phyloP scores from a whole-genome alignment of 2,888 invertebrate species.

The Papilio protenor region DNA sequence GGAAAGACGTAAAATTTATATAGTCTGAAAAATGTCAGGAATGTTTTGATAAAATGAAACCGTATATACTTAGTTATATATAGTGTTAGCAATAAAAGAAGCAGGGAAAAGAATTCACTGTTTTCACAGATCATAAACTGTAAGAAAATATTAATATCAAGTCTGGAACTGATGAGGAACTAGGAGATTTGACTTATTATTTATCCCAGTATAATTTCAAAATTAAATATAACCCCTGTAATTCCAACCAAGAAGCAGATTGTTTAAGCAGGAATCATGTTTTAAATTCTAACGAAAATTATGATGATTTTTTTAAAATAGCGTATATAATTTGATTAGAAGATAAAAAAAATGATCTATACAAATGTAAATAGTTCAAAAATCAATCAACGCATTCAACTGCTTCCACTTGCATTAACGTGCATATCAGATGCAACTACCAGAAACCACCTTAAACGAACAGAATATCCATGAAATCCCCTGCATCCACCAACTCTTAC shows the following conservation, averaged over 20 bases:
- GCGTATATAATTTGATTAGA: too few relatives aligned
- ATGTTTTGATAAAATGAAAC: conserved; percentile 44
- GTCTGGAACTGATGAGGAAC: conserved; percentile 43
- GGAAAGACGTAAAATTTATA: conserved; percentile 30
- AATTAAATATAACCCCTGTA: conserved; percentile 49
- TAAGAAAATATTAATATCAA: conserved; percentile 47
- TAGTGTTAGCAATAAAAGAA: conserved; percentile 49
- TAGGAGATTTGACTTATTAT: conserved; percentile 46
- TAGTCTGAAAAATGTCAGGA: conserved; percentile 41
- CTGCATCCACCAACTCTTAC: too few relatives aligned
- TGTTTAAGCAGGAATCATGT: conserved; percentile 49
- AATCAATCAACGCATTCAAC: too few relatives aligned
- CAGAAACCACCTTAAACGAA: too few relatives aligned
- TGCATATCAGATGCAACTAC: too few relatives aligned
- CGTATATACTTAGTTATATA: too few relatives aligned
- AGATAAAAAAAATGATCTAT: too few relatives aligned
- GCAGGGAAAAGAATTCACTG: conserved; percentile 45
- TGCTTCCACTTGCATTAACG: too few relatives aligned
- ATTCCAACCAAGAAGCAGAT: conserved; percentile 48
- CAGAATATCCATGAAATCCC: too few relatives aligned
- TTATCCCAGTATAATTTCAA: conserved; percentile 48
- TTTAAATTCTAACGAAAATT: conserved; percentile 46
- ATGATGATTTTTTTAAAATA: too few relatives aligned
- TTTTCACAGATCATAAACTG: conserved; percentile 47
- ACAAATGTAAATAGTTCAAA: too few relatives aligned